Evolutionary conservation across 2,797 vertebrate genomes (phyloP), one percentile per base, ranked within the genome.

Genomic region (Adelosebastes latens): DNA sequence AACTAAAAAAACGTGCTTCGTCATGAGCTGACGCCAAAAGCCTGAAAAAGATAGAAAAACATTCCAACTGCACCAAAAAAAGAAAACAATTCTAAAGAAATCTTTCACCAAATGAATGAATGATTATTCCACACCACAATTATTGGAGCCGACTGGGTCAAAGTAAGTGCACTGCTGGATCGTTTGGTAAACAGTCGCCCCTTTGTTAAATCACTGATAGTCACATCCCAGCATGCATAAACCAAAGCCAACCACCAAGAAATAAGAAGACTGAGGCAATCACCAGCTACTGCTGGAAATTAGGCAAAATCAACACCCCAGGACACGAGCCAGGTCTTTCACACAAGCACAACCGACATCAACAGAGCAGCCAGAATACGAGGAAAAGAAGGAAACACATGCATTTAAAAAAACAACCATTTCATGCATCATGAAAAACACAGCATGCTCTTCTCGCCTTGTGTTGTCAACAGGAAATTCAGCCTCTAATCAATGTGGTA

Each of bases 391-490:
- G 52, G 60, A 66, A 80, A 74, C 39, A 77, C 75, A 86, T 87
- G 89, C 87, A 65, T 29, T 25, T n/a, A 31, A 72, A 84, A 77
- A 86, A 72, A 75, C 11, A 20, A 80, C 39, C 29, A 64, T 77
- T 83, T 77, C 92, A 93, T 91, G 87, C 82, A 89, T 61, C 24
- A 78, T 67, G 24, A 84, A 67, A 87, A 58, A 81, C 72, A 81
- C 59, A 68, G 52, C 79, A 86, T 83, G 80, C 85, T 69, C 59
- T 49, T 59, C 66, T 78, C 62, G 36, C 49, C 80, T 77, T 74
- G 42, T 62, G 71, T 42, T 83, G 90, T 86, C 94, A 94, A 84
- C 93, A 95, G 92, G 88, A 88, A 93, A 95, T 89, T 94, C 95
- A 93, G 92, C 93, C 87, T 91, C 58, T 80, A 61, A 66, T 75